Percentiles rank a stretch among this genome's conserved stretches.
Conservation (phyloP, 2,113 vertebrate genomes). For the Pantherophis guttatus region DNA sequence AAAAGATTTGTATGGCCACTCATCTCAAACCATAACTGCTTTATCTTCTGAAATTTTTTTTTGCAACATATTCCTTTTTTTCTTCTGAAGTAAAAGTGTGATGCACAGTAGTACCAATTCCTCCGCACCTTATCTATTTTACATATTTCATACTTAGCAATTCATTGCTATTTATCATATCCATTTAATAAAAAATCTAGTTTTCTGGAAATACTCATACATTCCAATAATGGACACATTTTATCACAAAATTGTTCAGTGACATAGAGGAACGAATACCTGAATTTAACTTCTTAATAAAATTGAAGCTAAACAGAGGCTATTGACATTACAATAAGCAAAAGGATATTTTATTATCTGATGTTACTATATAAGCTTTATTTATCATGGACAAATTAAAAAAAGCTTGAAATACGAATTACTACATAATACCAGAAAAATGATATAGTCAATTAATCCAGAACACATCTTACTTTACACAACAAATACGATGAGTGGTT, state of each 20-base stretch:
- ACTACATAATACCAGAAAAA: background rate
- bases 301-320: background rate
- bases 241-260: background rate
- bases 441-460: background rate
- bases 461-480: background rate
- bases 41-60: background rate
- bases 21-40: background rate
- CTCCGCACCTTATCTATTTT: background rate
- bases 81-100: background rate
- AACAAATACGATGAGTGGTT: background rate
- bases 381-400: background rate
- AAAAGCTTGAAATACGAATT: background rate
- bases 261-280: background rate
- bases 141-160: background rate
- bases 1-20: background rate
- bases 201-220: background rate
- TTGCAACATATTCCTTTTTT: background rate
- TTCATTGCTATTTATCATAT: background rate
- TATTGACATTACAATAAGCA: background rate
- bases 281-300: background rate
- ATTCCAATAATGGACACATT: background rate
- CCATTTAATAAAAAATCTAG: background rate
- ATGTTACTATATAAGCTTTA: background rate
- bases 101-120: background rate
- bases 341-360: background rate